These are phyloP conservation scores for Microctenopoma steveboyesi DNA, from an alignment of 2,797 vertebrate species.

Conservation along the genomic window DNA sequence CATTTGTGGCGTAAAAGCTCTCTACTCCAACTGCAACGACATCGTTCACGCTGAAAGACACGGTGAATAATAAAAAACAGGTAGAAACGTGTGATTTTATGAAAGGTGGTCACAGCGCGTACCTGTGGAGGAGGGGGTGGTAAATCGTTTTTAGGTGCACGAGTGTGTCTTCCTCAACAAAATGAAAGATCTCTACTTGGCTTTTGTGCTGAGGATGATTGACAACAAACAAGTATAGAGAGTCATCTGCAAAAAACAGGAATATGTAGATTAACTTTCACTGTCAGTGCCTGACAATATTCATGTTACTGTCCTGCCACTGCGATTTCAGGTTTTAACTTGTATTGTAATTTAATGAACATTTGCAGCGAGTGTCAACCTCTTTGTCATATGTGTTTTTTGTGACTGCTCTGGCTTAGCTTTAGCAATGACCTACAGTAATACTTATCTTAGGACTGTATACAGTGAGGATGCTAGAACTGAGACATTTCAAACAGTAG, in stretches of 20 bases:
- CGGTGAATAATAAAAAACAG: background rate
- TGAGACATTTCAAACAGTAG: background rate
- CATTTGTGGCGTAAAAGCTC: conserved; percentile 92
- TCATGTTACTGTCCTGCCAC: background rate
- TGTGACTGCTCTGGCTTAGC: background rate
- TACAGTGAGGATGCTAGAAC: background rate
- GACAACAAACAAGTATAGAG: conserved; percentile 89
- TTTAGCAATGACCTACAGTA: background rate
- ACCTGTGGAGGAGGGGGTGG: conserved; percentile 88
- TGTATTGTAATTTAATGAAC: background rate
- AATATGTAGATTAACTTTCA: background rate
- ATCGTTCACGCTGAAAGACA: conserved; percentile 87
- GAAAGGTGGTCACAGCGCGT: background rate
- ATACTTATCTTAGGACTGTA: background rate
- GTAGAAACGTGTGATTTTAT: background rate
- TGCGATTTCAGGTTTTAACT: background rate
- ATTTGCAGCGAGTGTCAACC: background rate
- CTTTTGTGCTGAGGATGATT: conserved; percentile 88
- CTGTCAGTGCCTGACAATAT: background rate
- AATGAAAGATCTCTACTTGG: conserved; percentile 90
- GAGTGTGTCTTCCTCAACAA: conserved; percentile 81
- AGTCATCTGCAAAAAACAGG: conserved; percentile 79
- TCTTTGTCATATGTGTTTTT: background rate
- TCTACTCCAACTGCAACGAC: conserved; percentile 88
- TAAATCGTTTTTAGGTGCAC: conserved; percentile 86